Conservation (phyloP, 2,888 invertebrate species). For the Adelphocoris suturalis region DNA sequence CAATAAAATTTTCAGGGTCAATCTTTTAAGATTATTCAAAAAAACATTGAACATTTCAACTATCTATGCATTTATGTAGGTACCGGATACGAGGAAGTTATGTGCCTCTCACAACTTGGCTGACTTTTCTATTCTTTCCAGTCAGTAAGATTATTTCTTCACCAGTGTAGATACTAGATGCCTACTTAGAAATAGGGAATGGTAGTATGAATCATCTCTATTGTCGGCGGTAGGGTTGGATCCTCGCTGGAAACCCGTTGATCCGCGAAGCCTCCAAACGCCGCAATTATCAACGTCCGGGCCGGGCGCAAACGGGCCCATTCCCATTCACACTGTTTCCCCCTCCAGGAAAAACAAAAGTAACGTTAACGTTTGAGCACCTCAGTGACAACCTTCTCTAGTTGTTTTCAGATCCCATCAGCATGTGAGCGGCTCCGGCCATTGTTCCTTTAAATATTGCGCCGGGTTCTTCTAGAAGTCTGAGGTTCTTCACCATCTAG, state of each 20-base stretch:
- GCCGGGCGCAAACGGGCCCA: constrained; percentile 9
- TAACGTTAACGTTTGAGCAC: constrained; percentile 39
- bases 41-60: too few relatives aligned
- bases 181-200: too few relatives aligned
- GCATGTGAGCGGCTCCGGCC: constrained; percentile 51
- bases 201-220: background rate
- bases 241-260: constrained; percentile 11
- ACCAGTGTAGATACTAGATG: too few relatives aligned
- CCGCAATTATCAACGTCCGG: constrained; percentile 39
- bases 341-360: constrained; percentile 18
- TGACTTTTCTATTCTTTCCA: too few relatives aligned
- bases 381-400: constrained; percentile 37
- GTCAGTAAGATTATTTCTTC: too few relatives aligned
- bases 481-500: constrained; percentile 61
- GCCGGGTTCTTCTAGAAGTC: constrained; percentile 18
- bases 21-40: too few relatives aligned
- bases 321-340: constrained; percentile 36
- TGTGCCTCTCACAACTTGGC: too few relatives aligned
- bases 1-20: too few relatives aligned
- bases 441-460: constrained; percentile 37
- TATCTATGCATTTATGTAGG: too few relatives aligned
- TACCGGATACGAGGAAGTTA: too few relatives aligned
- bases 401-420: constrained; percentile 54
- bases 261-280: constrained; percentile 42
- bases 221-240: background rate